Percentiles rank a stretch among this genome's conserved stretches.
These are phyloP conservation scores for Notechis scutatus DNA, from an alignment of 2,113 vertebrate genomes.

Conservation along the genomic window DNA sequence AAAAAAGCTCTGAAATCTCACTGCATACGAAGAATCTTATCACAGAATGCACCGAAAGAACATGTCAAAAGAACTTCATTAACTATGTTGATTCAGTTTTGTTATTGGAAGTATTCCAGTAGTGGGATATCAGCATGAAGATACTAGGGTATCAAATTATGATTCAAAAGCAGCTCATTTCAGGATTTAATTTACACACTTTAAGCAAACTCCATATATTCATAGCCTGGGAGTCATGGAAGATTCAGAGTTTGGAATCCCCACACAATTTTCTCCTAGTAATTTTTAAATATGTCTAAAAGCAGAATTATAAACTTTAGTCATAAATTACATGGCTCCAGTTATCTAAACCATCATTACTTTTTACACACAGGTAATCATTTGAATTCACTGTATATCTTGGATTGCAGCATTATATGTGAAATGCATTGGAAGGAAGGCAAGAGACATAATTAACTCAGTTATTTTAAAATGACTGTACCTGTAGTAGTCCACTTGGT, in stretches of 20 bases:
- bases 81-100: not conserved
- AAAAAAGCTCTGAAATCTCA: not conserved
- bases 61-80: not conserved
- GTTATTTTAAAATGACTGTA: constrained; percentile 71
- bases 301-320: not conserved
- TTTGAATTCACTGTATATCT: not conserved
- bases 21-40: not conserved
- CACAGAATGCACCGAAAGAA: not conserved
- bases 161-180: not conserved
- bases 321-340: not conserved
- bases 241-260: not conserved
- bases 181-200: not conserved
- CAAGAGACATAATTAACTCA: constrained; percentile 65
- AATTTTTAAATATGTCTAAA: not conserved
- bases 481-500: constrained; percentile 98
- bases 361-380: not conserved
- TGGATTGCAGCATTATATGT: constrained; percentile 12
- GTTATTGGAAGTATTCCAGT: not conserved
- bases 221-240: not conserved
- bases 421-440: constrained; percentile 35
- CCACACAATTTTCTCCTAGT: not conserved
- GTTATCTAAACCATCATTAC: not conserved
- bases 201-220: not conserved
- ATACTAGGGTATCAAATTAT: not conserved
- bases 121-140: not conserved